These are phyloP conservation scores for Chironomus tentans DNA, from an alignment of 2,888 invertebrate genomes.

Conservation along the genomic window DNA sequence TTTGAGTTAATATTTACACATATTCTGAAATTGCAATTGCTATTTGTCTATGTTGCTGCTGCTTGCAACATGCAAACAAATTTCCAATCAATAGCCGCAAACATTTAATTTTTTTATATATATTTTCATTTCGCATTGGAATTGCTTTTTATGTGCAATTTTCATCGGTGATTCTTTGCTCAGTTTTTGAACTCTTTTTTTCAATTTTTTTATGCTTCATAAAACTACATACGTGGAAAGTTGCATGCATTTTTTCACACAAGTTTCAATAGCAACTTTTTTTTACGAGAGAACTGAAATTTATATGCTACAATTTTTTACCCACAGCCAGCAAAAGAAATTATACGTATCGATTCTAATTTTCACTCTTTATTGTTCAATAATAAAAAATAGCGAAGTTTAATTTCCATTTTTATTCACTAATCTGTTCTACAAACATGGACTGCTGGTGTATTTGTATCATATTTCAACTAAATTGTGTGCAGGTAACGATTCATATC, in stretches of 20 bases:
- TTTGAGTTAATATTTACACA: constrained; percentile 17
- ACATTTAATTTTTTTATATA: constrained; percentile 15
- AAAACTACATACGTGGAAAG: too few species aligned
- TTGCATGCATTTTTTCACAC: too few species aligned
- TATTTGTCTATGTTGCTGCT: background rate
- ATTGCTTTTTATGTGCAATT: background rate
- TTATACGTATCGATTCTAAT: constrained; percentile 9
- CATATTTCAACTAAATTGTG: background rate
- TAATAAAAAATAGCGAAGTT: background rate
- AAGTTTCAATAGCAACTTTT: background rate
- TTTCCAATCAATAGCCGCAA: constrained; percentile 23
- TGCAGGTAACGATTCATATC: constrained; percentile 22
- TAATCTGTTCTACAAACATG: background rate
- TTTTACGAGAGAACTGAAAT: background rate
- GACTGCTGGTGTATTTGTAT: too few species aligned
- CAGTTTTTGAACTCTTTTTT: background rate
- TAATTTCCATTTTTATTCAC: background rate
- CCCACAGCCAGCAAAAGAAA: background rate
- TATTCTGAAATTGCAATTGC: background rate
- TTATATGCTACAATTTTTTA: background rate
- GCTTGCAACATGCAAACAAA: constrained; percentile 10
- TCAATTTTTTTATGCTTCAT: background rate
- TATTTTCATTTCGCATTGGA: background rate
- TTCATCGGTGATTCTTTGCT: background rate
- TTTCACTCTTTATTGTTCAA: background rate